These are phyloP conservation scores for Bovichtus variegatus DNA, from an alignment of 2,797 vertebrate species.

Conservation along the genomic window DNA sequence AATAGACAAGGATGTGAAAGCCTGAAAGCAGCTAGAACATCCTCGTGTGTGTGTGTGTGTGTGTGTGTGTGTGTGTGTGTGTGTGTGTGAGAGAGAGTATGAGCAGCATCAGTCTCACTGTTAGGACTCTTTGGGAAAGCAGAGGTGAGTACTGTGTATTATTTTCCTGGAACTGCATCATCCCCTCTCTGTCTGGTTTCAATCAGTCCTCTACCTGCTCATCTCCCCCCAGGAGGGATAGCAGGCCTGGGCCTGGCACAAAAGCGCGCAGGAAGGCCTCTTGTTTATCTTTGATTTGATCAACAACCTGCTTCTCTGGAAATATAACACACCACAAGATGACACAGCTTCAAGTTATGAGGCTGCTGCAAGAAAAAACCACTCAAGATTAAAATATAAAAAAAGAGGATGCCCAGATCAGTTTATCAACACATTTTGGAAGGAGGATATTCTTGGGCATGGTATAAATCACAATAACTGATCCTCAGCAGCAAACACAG, in stretches of 20 bases:
- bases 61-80: constrained; percentile 1
- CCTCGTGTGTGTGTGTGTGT: background rate
- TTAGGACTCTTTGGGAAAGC: constrained; percentile 16
- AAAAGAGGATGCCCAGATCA: constrained; percentile 23
- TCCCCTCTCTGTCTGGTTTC: constrained; percentile 59
- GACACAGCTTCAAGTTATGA: constrained; percentile 30
- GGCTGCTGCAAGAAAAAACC: constrained; percentile 32
- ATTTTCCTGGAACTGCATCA: constrained; percentile 61
- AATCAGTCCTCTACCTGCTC: constrained; percentile 68
- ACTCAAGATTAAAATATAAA: constrained; percentile 41
- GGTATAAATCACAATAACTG: constrained; percentile 13
- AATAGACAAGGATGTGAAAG: constrained; percentile 16
- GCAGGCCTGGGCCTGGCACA: constrained; percentile 34
- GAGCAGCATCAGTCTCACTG: constrained; percentile 23
- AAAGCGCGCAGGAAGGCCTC: constrained; percentile 37
- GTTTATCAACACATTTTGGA: constrained; percentile 35
- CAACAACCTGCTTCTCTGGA: constrained; percentile 58
- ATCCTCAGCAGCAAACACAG: constrained; percentile 2
- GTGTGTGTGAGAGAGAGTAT: background rate
- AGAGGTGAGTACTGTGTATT: constrained; percentile 35
- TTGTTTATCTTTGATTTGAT: constrained; percentile 66
- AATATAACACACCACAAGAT: constrained; percentile 35
- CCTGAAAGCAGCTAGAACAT: constrained; percentile 39
- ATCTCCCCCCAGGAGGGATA: constrained; percentile 61
- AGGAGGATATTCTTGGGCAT: constrained; percentile 19